Conservation (phyloP, 2,113 vertebrate genomes). For the Scomber scombrus region DNA sequence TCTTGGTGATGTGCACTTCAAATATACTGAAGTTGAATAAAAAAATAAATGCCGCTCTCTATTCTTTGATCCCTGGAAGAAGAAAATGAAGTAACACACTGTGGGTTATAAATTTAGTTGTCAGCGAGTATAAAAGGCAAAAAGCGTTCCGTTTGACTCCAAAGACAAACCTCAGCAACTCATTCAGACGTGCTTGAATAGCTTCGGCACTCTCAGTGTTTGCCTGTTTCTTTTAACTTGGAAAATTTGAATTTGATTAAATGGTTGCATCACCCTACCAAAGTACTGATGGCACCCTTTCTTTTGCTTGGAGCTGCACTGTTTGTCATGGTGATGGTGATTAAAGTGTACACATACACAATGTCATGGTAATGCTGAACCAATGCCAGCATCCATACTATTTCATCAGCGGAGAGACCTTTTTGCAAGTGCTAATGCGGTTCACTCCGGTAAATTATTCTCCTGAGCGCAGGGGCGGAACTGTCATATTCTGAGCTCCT, state of each 20-base stretch:
- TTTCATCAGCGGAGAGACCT: conserved; percentile 57
- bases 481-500: conserved; percentile 63
- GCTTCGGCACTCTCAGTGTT: conserved; percentile 51
- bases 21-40: too few species aligned
- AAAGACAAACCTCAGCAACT: conserved; percentile 62
- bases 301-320: conserved; percentile 34
- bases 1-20: too few species aligned
- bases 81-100: not conserved
- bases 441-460: conserved; percentile 56
- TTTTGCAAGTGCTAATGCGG: conserved; percentile 69
- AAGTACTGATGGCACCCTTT: conserved; percentile 56
- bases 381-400: conserved; percentile 59
- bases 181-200: conserved; percentile 68
- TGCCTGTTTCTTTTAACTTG: conserved; percentile 46
- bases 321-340: conserved; percentile 69
- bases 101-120: conserved; percentile 37
- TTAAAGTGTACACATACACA: conserved; percentile 32
- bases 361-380: conserved; percentile 56
- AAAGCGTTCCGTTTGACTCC: conserved; percentile 48
- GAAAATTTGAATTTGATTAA: conserved; percentile 73
- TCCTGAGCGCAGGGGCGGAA: conserved; percentile 45
- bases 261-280: conserved; percentile 46
- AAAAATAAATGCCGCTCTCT: not conserved
- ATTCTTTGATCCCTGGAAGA: conserved; percentile 5
- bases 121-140: conserved; percentile 31